Evolutionary conservation across 1,140 invertebrate species (phyloP).

Genomic region (Drosophila busckii): DNA sequence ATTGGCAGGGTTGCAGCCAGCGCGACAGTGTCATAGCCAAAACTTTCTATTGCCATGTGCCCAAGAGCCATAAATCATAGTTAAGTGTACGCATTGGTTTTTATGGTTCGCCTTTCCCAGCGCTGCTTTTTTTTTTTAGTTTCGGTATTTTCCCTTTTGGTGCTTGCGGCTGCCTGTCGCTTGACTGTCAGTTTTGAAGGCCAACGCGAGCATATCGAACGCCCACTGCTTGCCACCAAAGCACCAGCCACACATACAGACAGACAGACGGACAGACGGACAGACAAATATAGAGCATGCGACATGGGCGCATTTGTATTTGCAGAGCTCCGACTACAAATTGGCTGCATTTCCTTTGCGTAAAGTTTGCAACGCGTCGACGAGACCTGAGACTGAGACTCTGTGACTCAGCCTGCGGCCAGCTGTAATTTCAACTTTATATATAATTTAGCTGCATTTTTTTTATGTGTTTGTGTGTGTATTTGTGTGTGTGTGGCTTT

Average conservation of each 20-base stretch:
- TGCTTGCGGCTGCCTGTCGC: constrained; percentile 44
- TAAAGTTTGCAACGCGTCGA: constrained; percentile 25
- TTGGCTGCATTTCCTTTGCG: constrained; percentile 60
- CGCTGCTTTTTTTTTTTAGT: constrained; percentile 3
- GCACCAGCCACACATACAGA: constrained; percentile 2
- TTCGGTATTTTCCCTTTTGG: constrained; percentile 28
- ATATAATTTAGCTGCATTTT: constrained; percentile 6
- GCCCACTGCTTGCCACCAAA: constrained; percentile 25
- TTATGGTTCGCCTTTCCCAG: constrained; percentile 14
- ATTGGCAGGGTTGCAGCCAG: constrained; percentile 43
- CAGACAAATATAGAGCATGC: background rate
- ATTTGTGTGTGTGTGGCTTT: constrained; percentile 8
- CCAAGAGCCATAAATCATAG: constrained; percentile 58
- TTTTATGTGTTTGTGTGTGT: background rate
- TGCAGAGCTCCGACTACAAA: constrained; percentile 53
- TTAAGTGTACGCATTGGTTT: constrained; percentile 36
- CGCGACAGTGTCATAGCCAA: background rate
- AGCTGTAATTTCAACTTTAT: constrained; percentile 23
- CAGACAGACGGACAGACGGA: constrained; percentile 1
- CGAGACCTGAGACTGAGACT: constrained; percentile 4
- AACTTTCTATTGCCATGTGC: constrained; percentile 28
- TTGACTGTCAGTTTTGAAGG: constrained; percentile 67
- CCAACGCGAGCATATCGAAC: constrained; percentile 43
- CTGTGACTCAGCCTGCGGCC: constrained; percentile 46
- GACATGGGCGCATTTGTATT: constrained; percentile 16